Conservation (phyloP, 92 coral and sea anemone species). For the Blastomussa wellsi region DNA sequence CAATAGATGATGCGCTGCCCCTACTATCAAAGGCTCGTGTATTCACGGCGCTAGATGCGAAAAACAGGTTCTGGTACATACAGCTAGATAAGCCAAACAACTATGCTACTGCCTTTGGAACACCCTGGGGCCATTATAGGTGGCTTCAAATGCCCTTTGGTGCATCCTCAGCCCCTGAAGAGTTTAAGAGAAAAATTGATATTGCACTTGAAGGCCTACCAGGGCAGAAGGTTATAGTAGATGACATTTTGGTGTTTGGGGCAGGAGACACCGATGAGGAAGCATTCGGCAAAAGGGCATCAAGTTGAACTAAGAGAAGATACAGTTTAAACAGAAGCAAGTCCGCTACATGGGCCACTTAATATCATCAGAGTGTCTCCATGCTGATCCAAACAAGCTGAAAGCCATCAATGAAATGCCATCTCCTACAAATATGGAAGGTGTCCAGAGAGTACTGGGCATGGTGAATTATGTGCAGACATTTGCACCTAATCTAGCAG, state of each 20-base stretch:
- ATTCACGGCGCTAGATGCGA: too few species aligned
- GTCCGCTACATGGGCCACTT: slow-evolving; percentile 49
- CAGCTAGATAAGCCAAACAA: slow-evolving; percentile 53
- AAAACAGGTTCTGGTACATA: slow-evolving; percentile 43
- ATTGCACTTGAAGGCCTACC: slow-evolving; percentile 44
- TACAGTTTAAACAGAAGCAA: slow-evolving; percentile 32
- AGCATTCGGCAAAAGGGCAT: slow-evolving; percentile 34
- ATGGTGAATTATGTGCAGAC: slow-evolving; percentile 63
- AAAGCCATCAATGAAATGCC: slow-evolving; percentile 58
- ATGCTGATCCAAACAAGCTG: slow-evolving; percentile 42
- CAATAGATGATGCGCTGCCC: too few species aligned
- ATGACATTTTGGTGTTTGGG: slow-evolving; percentile 63
- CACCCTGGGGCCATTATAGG: slow-evolving; percentile 60
- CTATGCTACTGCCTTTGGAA: slow-evolving; percentile 51
- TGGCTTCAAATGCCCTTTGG: slow-evolving; percentile 68
- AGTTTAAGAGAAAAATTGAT: background rate
- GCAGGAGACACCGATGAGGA: slow-evolving; percentile 46
- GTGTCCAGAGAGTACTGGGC: slow-evolving; percentile 53
- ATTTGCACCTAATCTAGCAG: slow-evolving; percentile 58
- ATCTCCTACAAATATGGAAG: slow-evolving; percentile 51
- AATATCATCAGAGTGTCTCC: background rate
- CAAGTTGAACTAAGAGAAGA: slow-evolving; percentile 38
- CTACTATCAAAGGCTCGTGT: too few species aligned
- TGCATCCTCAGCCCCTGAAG: slow-evolving; percentile 15
- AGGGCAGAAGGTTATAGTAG: slow-evolving; percentile 63